Evolutionary conservation across 1,140 invertebrate species (phyloP).

Genomic region (Hetaerina americana): DNA sequence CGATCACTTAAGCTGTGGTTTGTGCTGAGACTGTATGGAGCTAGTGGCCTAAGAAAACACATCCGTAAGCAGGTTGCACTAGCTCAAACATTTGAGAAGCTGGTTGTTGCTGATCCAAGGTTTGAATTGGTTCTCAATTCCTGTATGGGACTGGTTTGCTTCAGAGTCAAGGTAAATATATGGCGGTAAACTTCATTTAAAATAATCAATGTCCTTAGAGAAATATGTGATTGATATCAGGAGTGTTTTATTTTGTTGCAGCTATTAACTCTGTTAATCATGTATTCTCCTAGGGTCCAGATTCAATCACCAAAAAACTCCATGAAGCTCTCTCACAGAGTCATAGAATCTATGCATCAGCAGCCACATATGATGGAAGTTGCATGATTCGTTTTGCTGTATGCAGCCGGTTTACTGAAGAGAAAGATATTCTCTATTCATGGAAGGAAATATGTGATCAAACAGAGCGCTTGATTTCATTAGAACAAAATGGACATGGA

Average conservation of each 20-base stretch:
- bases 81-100: constrained; percentile 37
- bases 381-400: constrained; percentile 43
- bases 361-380: constrained; percentile 30
- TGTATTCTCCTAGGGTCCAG: constrained; percentile 28
- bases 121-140: constrained; percentile 41
- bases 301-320: constrained; percentile 37
- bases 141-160: constrained; percentile 43
- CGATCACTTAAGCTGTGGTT: constrained; percentile 54
- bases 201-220: too few relatives aligned
- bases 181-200: too few relatives aligned
- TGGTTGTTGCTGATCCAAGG: constrained; percentile 29
- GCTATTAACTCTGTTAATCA: not conserved
- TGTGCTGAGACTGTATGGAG: constrained; percentile 41
- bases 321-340: constrained; percentile 38
- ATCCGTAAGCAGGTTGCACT: constrained; percentile 38
- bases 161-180: constrained; percentile 35
- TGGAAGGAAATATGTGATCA: constrained; percentile 32
- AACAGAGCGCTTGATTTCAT: too few relatives aligned
- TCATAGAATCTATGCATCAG: constrained; percentile 42
- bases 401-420: constrained; percentile 33
- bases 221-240: not conserved
- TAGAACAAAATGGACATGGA: too few relatives aligned
- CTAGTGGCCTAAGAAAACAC: constrained; percentile 36
- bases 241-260: too few relatives aligned
- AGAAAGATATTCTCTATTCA: constrained; percentile 33